These are phyloP conservation scores for Coccyzus lansbergi DNA, from an alignment of 2,797 vertebrate genomes.

Conservation along the genomic window DNA sequence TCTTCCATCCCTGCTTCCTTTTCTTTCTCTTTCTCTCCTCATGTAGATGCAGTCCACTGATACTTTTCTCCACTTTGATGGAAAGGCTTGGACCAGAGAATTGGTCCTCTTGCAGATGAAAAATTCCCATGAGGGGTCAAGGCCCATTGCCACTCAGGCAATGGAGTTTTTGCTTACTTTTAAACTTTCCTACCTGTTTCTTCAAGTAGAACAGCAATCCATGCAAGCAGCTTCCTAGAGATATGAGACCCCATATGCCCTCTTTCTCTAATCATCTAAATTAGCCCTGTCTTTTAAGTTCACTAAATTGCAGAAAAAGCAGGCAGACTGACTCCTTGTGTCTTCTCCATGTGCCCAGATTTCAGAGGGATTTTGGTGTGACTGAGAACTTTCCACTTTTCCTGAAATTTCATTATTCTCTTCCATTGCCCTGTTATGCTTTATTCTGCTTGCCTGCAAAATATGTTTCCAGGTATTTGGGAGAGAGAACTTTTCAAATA, in stretches of 20 bases:
- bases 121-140: not conserved
- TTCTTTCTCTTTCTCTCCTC: not conserved
- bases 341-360: not conserved
- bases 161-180: not conserved
- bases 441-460: not conserved
- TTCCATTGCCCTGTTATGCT: not conserved
- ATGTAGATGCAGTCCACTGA: accelerated
- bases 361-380: not conserved
- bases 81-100: not conserved
- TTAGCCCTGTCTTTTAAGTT: not conserved
- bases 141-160: too few relatives aligned
- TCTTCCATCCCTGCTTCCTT: not conserved
- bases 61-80: not conserved
- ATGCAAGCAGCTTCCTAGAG: accelerated
- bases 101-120: not conserved
- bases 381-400: not conserved
- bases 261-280: not conserved
- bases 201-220: not conserved
- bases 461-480: not conserved
- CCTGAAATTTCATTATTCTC: not conserved
- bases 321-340: not conserved
- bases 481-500: not conserved
- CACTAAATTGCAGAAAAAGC: not conserved
- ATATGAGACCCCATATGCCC: not conserved
- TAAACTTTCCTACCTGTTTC: not conserved